A percentile compares a stretch with the other conserved stretches of the same genome.
These are phyloP conservation scores for Melanostigma gelatinosum DNA, from an alignment of 2,113 vertebrate species.

Conservation along the genomic window DNA sequence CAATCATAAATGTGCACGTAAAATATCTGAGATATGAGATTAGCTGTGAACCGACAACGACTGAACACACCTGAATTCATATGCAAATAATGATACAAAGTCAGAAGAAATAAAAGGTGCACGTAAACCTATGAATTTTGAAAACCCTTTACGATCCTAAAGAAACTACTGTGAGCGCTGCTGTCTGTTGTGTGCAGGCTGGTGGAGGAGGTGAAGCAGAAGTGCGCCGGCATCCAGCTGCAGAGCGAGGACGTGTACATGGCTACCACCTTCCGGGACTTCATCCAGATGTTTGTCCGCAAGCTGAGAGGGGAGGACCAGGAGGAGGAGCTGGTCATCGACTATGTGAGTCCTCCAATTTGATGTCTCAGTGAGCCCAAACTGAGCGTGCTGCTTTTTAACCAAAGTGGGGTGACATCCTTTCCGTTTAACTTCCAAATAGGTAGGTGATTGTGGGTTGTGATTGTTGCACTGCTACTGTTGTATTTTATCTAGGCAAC, in stretches of 20 bases:
- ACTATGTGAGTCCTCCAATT: conserved; percentile 81
- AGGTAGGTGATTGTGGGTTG: neutral
- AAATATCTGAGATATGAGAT: neutral
- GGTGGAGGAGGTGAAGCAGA: conserved; percentile 89
- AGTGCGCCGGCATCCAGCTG: conserved; percentile 79
- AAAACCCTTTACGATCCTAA: neutral
- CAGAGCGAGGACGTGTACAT: conserved; percentile 91
- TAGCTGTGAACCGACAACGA: neutral
- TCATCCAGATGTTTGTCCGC: conserved; percentile 88
- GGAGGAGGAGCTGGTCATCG: conserved; percentile 79
- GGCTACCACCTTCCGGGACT: conserved; percentile 88
- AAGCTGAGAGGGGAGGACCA: conserved; percentile 86
- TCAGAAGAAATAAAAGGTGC: neutral
- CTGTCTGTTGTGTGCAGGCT: conserved; percentile 74
- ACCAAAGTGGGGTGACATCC: neutral
- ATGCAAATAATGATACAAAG: neutral
- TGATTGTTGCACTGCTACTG: neutral
- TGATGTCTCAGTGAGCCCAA: neutral
- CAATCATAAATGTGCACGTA: neutral
- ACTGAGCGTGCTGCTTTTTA: neutral
- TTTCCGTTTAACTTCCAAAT: neutral
- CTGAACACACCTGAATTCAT: neutral
- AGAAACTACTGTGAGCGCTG: neutral
- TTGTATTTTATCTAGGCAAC: conserved; percentile 68
- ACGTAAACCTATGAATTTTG: neutral